Base-by-base conservation (phyloP, 2,797 vertebrate genomes). In the Calcarius lapponicus region DNA sequence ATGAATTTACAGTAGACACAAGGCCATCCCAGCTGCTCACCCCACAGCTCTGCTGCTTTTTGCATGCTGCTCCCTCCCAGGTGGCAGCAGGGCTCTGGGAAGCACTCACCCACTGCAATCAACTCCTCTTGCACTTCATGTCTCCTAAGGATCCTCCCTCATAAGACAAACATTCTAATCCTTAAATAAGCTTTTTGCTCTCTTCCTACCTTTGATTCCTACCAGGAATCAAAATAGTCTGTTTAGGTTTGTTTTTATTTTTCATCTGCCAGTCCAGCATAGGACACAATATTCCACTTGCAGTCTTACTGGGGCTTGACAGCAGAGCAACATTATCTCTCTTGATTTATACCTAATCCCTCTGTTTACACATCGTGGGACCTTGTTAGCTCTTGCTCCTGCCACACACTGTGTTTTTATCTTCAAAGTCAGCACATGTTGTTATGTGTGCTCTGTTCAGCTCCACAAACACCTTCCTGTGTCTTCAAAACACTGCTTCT, bases 271-370 rank as follows among this genome's bases (percentile, higher is more conserved):
- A 85, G 45, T 86, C 70, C 91, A 90, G 65, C 48, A 79, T 29
- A 57, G 86, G 42, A 91, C 24, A 61, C 13, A 66, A 61, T 48
- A 86, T 75, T 90, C 73, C 53, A 89, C 89, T 61, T 43, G n/a
- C 53, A 61, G 82, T 47, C 65, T 86, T 94, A 75, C 43, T 7
- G 76, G 48, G 60, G 73, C 73, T 96, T 96, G 94, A 65, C 34
- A 53, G 74, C 84, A 92, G 34, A 82, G 80, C 62, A 97, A 88
- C 80, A 71, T 92, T 89, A 76, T 94, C 74, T 96, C 71, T 53
- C 65, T 29, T 78, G 90, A 94, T 97, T 96, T 93, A 85, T 71
- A 78, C 74, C 60, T 92, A 95, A 95, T 93, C 92, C 42, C 42
- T 65, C n/a, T 91, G 74, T 74, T 97, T 93, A 88, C 51, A 76